Evolutionary conservation across 1,140 invertebrate species (phyloP).

Genomic region (Macrocentrus cingulum): DNA sequence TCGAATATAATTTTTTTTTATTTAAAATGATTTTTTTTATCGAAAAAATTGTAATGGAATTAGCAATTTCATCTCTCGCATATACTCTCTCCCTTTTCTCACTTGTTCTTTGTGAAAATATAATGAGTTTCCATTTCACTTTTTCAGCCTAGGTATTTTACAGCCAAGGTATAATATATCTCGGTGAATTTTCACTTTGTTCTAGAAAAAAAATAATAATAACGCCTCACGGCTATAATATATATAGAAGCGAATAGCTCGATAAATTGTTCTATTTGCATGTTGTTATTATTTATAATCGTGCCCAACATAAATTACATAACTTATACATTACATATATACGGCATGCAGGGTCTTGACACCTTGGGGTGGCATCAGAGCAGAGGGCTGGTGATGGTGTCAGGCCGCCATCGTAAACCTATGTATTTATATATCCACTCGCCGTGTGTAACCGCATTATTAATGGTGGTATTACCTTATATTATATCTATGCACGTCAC

Average conservation of each 20-base stretch:
- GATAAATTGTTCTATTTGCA: constrained; percentile 27
- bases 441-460: constrained; percentile 14
- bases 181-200: background rate
- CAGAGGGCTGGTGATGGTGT: background rate
- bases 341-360: background rate
- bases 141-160: too few relatives aligned
- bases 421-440: constrained; percentile 10
- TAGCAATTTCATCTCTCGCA: too few relatives aligned
- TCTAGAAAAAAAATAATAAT: too few relatives aligned
- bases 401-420: constrained; percentile 7
- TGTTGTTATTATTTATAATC: constrained; percentile 28
- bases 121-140: too few relatives aligned
- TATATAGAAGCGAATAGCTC: too few relatives aligned
- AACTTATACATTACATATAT: background rate
- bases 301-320: constrained; percentile 8
- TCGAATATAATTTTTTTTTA: too few relatives aligned
- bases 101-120: too few relatives aligned
- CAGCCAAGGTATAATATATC: too few relatives aligned
- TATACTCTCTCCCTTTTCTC: too few relatives aligned
- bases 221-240: too few relatives aligned
- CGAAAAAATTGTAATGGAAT: too few relatives aligned
- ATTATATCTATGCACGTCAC: constrained; percentile 13
- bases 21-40: too few relatives aligned
- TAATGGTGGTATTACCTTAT: constrained; percentile 11
- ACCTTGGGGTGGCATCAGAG: background rate